Base-by-base conservation (phyloP, 2,113 vertebrate genomes). In the Platichthys stellatus region DNA sequence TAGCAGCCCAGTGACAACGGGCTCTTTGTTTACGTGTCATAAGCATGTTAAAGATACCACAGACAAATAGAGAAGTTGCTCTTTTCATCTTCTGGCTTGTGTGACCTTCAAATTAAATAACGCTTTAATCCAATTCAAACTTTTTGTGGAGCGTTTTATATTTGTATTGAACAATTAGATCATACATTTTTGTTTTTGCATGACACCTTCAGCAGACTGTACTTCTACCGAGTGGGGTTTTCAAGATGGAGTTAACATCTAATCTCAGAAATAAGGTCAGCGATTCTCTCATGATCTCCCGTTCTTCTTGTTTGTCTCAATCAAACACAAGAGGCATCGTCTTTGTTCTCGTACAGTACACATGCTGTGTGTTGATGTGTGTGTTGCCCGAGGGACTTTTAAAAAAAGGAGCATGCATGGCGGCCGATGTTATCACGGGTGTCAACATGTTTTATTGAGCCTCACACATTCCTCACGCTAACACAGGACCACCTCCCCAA, bases 401-500 rank as follows among this genome's bases (percentile, higher is more conserved):
- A 47, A 35, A 69, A 31, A 31, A 76, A 56, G 26, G 21, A 77
- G 24, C 53, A 4, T 14, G 26, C 69, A 58, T 49, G 3, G 87
- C 63, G 9, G 78, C 64, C 64, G 67, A 75, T 67, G 66, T 72
- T 60, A 90, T 90, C 62, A 79, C 79, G 49, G 80, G 90, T 78
- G 86, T 84, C 76, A 84, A 90, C 88, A 87, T 60, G 84, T 86
- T 84, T 78, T 54, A 84, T 62, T 45, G 78, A 78, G 66, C 26
- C 49, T 68, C 2, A 78, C 80, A 10, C 35, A 38, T 38, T 38
- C 35, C 35, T 38, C 35, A 38, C 31, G 31, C 31, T 31, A 31
- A 31, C 31, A 5, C 31, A 31, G 31, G 5, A 31, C 31, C 31
- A 31, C 31, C 31, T 31, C 31, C 31, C 31, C 31, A 31, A 31